Base-by-base conservation (phyloP, 1,140 invertebrate species). In the Drosophila varians region DNA sequence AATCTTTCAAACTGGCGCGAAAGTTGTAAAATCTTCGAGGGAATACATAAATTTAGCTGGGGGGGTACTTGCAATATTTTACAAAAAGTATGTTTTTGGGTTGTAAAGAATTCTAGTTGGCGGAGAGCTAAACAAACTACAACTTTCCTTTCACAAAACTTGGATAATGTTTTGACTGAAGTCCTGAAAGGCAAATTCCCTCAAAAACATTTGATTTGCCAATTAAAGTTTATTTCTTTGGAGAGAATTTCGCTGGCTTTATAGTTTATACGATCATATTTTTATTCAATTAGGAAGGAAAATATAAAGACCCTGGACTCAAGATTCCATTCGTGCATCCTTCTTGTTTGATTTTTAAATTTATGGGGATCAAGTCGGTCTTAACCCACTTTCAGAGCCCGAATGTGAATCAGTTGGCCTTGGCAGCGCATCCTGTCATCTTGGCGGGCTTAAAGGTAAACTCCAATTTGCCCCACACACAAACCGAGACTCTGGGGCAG, bases 381-480 rank as follows among this genome's bases (percentile, higher is more conserved):
- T 73, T 72, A 73, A 54, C 69, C 68, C 48, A 73, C 48, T 73
- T 73, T 72, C 26, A 19, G 38, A 18, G 38, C 16, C 8, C 38
- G 38, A 42, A 19, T 42, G 14, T 43, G 36, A 72, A 42, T 52
- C 56, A 34, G 48, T 34, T 72, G 45, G 43, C 69, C 61, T 66
- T 68, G 64, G 46, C 1, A 65, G 4, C 47, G 47, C 12, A 26
- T 68, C 64, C 64, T 66, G 64, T 53, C 61, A 66, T 66, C 64
- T 53, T 43, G 38, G 14, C 23, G 48, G 47, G 64, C 61, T 68
- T 68, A 68, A n/a, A 68, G 61, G 64, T 68, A 68, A 68, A 68
- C 62, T 65, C 60, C 46, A 65, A 66, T 66, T 66, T 66, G 62
- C 36, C 61, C 19, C 57, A 48, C 38, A 57, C 49, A 42, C 40